phyloP scores from a whole-genome alignment of 2,113 vertebrate species.

The Atherinomorus stipes region DNA sequence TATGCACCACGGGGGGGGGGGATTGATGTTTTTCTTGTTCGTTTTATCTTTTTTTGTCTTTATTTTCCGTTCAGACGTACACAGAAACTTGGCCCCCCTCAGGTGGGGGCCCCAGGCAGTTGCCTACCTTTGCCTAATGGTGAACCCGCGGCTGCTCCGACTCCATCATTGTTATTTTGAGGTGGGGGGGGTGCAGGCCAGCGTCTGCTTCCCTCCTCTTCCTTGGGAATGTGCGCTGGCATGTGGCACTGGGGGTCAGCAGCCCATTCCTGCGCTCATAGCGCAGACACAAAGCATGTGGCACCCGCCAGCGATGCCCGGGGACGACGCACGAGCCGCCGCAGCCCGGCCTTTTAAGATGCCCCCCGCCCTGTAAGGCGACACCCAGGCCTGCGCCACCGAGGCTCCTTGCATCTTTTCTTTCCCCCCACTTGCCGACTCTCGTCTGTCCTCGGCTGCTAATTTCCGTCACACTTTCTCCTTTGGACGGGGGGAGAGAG shows the following conservation, averaged over 20 bases:
- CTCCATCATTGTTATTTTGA: conserved; percentile 51
- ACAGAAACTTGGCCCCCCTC: no score
- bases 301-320: conserved; percentile 70
- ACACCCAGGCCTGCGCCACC: conserved; percentile 63
- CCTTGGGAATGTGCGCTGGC: conserved; percentile 67
- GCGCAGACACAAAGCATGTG: conserved; percentile 77
- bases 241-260: conserved; percentile 65
- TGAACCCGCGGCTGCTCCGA: no score
- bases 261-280: conserved; percentile 61
- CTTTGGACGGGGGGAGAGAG: conserved; percentile 2
- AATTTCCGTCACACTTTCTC: conserved; percentile 71
- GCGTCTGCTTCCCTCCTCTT: conserved; percentile 53
- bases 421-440: conserved; percentile 72
- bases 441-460: conserved; percentile 77
- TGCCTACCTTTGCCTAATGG: no score
- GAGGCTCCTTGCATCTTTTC: conserved; percentile 69
- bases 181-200: conserved; percentile 29
- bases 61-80: no score
- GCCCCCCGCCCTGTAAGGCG: conserved; percentile 66
- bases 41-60: no score
- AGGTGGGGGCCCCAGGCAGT: no score
- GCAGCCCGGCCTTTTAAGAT: conserved; percentile 72
- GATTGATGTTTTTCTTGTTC: no score
- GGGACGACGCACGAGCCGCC: conserved; percentile 50
- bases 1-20: no score